phyloP scores from a whole-genome alignment of 2,113 vertebrate species.

The Chaenogobius annularis region DNA sequence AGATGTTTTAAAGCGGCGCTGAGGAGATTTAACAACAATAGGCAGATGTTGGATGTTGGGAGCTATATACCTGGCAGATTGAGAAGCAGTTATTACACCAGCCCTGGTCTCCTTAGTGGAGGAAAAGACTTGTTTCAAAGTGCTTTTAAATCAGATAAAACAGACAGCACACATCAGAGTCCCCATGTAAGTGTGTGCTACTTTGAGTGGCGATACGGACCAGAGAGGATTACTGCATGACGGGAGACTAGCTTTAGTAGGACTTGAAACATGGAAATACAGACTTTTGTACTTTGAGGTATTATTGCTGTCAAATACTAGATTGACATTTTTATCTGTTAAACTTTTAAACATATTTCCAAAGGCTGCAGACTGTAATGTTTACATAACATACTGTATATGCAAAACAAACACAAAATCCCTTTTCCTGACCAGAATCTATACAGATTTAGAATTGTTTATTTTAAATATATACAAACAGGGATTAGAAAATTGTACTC shows the following conservation, averaged over 20 bases:
- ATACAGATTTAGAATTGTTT: background rate
- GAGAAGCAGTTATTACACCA: constrained; percentile 52
- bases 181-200: constrained; percentile 63
- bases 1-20: constrained; percentile 64
- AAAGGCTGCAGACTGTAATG: background rate
- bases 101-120: constrained; percentile 56
- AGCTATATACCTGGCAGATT: constrained; percentile 23
- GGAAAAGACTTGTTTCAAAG: constrained; percentile 63
- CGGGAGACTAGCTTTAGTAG: constrained; percentile 65
- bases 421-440: background rate
- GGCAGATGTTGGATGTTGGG: constrained; percentile 70
- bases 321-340: constrained; percentile 32
- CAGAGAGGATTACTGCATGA: constrained; percentile 68
- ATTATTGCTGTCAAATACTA: constrained; percentile 57
- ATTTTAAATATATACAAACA: too few species aligned
- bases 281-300: constrained; percentile 63
- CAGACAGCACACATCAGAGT: constrained; percentile 65
- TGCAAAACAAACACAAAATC: background rate
- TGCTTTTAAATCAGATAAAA: constrained; percentile 76
- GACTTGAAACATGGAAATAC: constrained; percentile 66
- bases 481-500: too few species aligned
- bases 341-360: constrained; percentile 3
- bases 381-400: background rate
- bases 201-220: constrained; percentile 66
- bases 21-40: constrained; percentile 75